Base-by-base conservation (phyloP, 2,797 vertebrate species). In the Luscinia luscinia region DNA sequence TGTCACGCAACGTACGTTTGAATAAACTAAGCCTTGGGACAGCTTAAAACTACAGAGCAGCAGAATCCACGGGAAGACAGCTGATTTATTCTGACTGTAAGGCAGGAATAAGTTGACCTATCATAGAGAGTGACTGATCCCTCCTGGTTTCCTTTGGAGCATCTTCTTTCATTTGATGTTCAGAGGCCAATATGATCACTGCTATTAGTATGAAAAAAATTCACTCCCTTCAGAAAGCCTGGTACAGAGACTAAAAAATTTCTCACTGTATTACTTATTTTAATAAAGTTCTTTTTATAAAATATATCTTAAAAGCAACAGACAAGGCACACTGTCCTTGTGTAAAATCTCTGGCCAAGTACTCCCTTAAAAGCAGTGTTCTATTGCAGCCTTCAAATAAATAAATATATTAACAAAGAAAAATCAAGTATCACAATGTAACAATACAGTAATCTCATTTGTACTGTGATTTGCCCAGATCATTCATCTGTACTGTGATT, bases 11-110 rank as follows among this genome's bases (percentile, higher is more conserved):
- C 0, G 0, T 70, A 74, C 0, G 0, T 45, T 92, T 86, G 85
- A 87, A 86, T 66, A 89, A 93, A 85, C 43, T 55, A 45, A 66
- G 64, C 76, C 62, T 75, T 78, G 51, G 54, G 63, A 95, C 64
- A 95, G 49, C 61, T 77, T 73, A 43, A 68, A 94, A 68, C 57
- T 59, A 40, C 57, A 75, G 52, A 78, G 57, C n/a, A 80, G 63
- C 3, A 1, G 23, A 84, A 55, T n/a, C 48, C 72, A 15, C 40
- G 40, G 67, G n/a, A 66, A 74, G 22, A 84, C 41, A n/a, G 19
- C 4, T 82, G 38, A 92, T 81, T 91, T 92, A 79, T 79, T 94
- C 48, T 86, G 41, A 75, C 76, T 76, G 19, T 55, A 59, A 86
- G 40, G 48, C 43, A 86, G 27, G 23, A 87, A 74, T 49, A 92